Evolutionary conservation across 2,888 invertebrate genomes (phyloP), one percentile per base, ranked within the genome.

Genomic region (Halictus ligatus): DNA sequence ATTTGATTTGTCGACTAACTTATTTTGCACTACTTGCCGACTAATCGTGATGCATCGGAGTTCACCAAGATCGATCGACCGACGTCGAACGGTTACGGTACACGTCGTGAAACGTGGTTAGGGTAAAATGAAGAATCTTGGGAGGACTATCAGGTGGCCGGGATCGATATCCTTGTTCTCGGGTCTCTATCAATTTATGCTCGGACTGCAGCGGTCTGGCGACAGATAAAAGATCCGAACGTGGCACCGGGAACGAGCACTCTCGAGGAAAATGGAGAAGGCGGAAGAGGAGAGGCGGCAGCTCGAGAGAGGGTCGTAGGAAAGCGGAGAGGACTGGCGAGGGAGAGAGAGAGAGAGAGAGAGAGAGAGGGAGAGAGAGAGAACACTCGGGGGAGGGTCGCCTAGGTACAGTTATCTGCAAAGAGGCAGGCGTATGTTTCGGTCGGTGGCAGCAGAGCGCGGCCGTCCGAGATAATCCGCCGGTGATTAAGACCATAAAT

Each of bases 401-500:
- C 90, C 90, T 87, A 90, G 92, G 91, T 90, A 93, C 92, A 93
- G 94, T 94, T 95, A 95, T 95, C 94, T 94, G 92, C 94, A 93
- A 94, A 94, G 94, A 94, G 94, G 94, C 94, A 94, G 94, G 93
- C 94, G 94, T 93, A 92, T 94, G 94, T 94, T 94, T 94, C 92
- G 93, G 93, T 93, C 91, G 92, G 92, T 94, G 93, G 94, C 92
- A 93, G 93, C 91, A 91, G 93, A 92, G 93, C 93, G 93, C 89
- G 93, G 93, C 95, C 94, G 95, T 95, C 95, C 95, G 94, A 95
- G 96, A 95, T 96, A 96, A 96, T 96, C 96, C 96, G 95, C 93
- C 95, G 95, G 96, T 96, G 96, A 96, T 96, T 96, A 96, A 96
- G 96, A 96, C 96, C 96, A 96, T 96, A 96, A 96, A 96, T 96